Evolutionary conservation across 1,140 invertebrate species (phyloP).

Genomic region (Coenobita brevimanus): DNA sequence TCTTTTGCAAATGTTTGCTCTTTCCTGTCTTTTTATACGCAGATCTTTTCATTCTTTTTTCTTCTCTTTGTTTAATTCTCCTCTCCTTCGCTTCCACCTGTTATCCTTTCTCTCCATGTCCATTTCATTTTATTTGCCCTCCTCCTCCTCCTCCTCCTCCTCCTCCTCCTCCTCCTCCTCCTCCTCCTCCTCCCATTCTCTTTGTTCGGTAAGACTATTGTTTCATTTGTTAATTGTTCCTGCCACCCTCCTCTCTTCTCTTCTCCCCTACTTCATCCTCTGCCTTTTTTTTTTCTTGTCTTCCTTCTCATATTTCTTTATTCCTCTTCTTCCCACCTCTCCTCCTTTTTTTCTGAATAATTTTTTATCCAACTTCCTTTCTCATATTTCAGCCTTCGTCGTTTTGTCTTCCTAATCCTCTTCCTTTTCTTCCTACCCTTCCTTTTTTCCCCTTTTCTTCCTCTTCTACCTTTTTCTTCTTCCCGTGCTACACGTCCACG

Average conservation of each 20-base stretch:
- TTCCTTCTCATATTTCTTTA: not conserved
- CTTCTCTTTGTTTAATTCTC: not conserved
- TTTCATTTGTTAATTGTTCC: not conserved
- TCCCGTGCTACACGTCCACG: not conserved
- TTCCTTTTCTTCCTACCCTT: no score
- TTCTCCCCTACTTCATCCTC: not conserved
- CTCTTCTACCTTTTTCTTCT: not conserved
- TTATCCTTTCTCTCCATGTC: not conserved
- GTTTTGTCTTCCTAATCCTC: no score
- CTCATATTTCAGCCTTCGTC: no score
- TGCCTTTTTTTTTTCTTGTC: not conserved
- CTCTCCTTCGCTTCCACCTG: not conserved
- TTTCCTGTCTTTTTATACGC: not conserved
- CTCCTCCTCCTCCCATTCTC: not conserved
- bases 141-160: not conserved
- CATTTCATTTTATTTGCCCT: not conserved
- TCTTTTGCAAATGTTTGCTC: not conserved
- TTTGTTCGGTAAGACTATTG: not conserved
- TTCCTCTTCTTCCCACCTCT: not conserved
- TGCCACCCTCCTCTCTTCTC: not conserved
- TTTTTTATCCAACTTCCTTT: no score
- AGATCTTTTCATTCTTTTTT: not conserved
- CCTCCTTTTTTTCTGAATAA: not conserved
- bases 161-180: not conserved
- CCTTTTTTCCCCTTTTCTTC: not conserved